Conservation (phyloP, 2,113 vertebrate species). For the Formicarius rufipectus region DNA sequence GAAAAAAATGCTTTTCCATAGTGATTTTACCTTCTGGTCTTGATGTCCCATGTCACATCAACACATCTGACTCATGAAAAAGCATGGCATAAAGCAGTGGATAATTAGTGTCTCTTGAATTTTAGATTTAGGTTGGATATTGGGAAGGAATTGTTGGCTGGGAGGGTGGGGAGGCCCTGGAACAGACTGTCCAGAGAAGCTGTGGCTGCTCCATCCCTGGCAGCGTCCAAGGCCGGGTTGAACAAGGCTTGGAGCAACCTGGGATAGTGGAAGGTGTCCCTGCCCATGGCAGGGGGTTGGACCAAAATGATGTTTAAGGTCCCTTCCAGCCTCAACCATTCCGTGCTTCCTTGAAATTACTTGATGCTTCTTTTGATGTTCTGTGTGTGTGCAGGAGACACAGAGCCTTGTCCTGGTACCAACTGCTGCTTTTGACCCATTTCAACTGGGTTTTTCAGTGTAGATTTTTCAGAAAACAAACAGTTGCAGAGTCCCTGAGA, state of each 20-base stretch:
- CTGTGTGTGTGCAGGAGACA: neutral
- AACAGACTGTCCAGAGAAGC: neutral
- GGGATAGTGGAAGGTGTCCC: neutral
- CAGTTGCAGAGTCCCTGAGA: neutral
- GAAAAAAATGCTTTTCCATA: neutral
- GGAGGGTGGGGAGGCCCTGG: neutral
- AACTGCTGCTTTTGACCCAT: neutral
- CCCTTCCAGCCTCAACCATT: neutral
- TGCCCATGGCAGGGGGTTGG: neutral
- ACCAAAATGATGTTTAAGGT: neutral
- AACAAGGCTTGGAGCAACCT: neutral
- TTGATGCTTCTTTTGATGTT: neutral
- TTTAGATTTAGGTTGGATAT: neutral
- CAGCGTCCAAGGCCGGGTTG: neutral
- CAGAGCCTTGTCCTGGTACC: neutral
- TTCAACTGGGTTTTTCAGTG: neutral
- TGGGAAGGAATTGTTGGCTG: neutral
- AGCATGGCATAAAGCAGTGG: neutral
- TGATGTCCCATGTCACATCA: neutral
- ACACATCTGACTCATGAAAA: neutral
- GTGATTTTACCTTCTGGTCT: neutral
- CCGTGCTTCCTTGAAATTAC: neutral
- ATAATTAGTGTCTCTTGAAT: neutral
- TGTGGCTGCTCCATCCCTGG: neutral
- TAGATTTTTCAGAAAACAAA: neutral